Base-by-base conservation (phyloP, 2,113 vertebrate species). In the Spheniscus mendiculus region DNA sequence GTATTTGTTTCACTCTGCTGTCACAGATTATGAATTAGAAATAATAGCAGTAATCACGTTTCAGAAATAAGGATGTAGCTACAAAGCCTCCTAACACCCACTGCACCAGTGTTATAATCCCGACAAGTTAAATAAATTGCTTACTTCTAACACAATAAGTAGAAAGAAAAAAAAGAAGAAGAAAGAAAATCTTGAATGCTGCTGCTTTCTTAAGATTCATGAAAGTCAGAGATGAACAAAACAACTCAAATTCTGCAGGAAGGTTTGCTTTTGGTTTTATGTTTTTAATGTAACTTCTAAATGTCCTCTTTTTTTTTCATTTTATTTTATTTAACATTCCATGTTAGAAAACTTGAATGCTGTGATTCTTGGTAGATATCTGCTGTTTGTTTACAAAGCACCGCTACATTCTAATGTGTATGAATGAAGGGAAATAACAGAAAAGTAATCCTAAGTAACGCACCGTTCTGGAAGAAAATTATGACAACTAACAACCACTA, bases 21-120 rank as follows among this genome's bases (percentile, higher is more conserved):
- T 76, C 65, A 83, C 3, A 89, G 89, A 76, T 82, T 87, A 82
- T 65, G 80, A 95, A 87, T 91, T 94, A 95, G 80, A 94, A 97
- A 91, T 92, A 95, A 92, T 63, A 87, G 86, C 62, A 84, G 81
- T 78, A 95, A 96, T 83, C 86, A 84, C 12, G 3, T 84, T 96
- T 93, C 83, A 74, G 86, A 95, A 94, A 89, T 84, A 44, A 87
- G 65, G 76, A 74, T 87, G 73, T 63, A 95, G 61, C 56, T 96
- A 18, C 50, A 91, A 90, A 95, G 77, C 47, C 52, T 96, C 69
- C 55, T 67, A 83, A 80, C 76, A 90, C 59, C 55, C 23, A 83
- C 59, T 79, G 65, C 77, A 84, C 50, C 80, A 55, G 30, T 67
- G 40, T 63, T 87, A 81, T 5, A 72, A 93, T 78, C 79, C 44